Evolutionary conservation across 37 sponge, comb jelly and placozoan genomes (phyloP).

Genomic region (Petrosia ficiformis): DNA sequence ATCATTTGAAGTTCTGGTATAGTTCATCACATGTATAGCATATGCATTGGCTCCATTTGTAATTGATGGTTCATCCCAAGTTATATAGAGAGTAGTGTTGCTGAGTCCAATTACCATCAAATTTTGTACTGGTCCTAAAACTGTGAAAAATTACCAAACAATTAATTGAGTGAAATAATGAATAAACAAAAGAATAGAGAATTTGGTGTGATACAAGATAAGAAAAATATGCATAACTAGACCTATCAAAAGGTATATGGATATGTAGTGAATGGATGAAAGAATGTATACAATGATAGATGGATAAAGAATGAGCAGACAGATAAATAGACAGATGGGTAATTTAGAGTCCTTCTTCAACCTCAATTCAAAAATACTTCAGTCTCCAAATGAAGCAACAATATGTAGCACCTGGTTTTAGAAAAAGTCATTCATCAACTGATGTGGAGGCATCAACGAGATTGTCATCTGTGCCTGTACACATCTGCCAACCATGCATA

Average conservation of each 20-base stretch:
- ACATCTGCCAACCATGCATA: not conserved
- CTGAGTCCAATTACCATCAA: not conserved
- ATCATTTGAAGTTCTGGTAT: not conserved
- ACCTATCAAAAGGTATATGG: too few relatives aligned
- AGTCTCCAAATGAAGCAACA: not conserved
- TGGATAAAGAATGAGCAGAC: too few relatives aligned
- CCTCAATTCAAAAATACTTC: too few relatives aligned
- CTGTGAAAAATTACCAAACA: not conserved
- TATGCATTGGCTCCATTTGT: not conserved
- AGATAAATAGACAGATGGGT: too few relatives aligned
- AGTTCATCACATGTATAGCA: not conserved
- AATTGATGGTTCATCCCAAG: not conserved
- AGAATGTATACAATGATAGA: too few relatives aligned
- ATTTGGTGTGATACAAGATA: too few relatives aligned
- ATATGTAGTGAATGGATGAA: too few relatives aligned
- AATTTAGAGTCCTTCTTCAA: too few relatives aligned
- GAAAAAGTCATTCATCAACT: not conserved
- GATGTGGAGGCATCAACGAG: not conserved
- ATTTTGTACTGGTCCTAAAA: not conserved
- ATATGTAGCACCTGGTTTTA: too few relatives aligned
- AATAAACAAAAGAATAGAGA: too few relatives aligned
- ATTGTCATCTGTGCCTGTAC: not conserved
- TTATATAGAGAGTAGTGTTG: not conserved
- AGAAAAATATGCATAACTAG: too few relatives aligned
- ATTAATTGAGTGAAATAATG: not conserved